A percentile compares a stretch with the other conserved stretches of the same genome.
Evolutionary conservation across 2,797 vertebrate genomes (phyloP).

Genomic region (Microtus obscurus): DNA sequence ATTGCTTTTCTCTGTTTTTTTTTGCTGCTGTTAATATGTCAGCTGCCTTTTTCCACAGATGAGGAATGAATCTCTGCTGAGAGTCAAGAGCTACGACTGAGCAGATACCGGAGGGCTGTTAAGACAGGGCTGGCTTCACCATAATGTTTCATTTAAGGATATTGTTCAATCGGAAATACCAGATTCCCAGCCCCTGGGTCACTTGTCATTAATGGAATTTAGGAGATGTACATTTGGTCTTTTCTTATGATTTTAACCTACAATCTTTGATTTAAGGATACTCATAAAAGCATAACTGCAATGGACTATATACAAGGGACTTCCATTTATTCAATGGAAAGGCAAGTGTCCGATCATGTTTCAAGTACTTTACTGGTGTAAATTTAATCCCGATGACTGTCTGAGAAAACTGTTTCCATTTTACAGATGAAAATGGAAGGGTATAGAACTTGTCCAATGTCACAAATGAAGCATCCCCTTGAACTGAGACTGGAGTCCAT

Average conservation of each 20-base stretch:
- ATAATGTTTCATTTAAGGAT: slow-evolving; percentile 25
- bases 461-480: background rate
- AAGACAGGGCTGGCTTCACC: slow-evolving; percentile 30
- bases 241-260: slow-evolving; percentile 29
- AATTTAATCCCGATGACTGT: background rate
- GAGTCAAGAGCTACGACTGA: slow-evolving; percentile 33
- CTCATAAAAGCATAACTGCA: background rate
- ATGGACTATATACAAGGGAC: background rate
- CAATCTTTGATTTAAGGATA: slow-evolving; percentile 20
- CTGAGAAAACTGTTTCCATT: background rate
- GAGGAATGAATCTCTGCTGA: slow-evolving; percentile 57
- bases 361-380: background rate
- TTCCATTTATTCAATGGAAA: background rate
- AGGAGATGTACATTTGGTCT: background rate
- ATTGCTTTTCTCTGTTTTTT: slow-evolving; percentile 41
- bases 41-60: background rate
- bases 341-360: background rate
- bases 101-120: slow-evolving; percentile 55
- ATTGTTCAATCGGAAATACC: background rate
- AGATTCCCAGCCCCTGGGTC: background rate
- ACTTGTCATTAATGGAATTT: slow-evolving; percentile 4
- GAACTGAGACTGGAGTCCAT: background rate
- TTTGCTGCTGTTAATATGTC: background rate
- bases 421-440: background rate
- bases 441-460: background rate